These are phyloP conservation scores for Leistus spinibarbis DNA, from an alignment of 2,888 invertebrate genomes.

Conservation along the genomic window DNA sequence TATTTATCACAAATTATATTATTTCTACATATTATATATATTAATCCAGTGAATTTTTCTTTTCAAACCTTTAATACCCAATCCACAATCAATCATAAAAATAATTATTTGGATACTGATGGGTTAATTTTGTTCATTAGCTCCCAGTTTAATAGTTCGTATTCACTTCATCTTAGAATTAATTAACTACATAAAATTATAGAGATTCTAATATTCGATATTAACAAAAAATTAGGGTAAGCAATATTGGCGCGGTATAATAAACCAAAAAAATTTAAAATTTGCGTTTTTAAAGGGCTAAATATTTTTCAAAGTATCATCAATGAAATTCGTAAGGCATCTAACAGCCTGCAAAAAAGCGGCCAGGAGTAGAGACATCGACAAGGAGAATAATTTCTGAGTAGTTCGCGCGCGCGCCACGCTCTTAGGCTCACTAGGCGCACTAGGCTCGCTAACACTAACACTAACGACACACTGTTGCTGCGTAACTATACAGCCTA, in stretches of 20 bases:
- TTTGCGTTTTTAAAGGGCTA: slow-evolving; percentile 39
- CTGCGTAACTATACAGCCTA: neutral
- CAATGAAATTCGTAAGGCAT: slow-evolving; percentile 66
- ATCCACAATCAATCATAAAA: too few relatives aligned
- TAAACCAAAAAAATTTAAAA: neutral
- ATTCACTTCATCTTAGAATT: too few relatives aligned
- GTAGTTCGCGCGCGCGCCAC: neutral
- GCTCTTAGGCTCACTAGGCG: slow-evolving; percentile 19
- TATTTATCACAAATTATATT: too few relatives aligned
- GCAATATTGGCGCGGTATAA: neutral
- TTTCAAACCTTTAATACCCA: too few relatives aligned
- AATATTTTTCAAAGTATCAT: slow-evolving; percentile 58
- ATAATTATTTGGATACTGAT: too few relatives aligned
- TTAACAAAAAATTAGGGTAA: neutral
- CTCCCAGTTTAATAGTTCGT: too few relatives aligned
- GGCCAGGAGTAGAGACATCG: slow-evolving; percentile 65
- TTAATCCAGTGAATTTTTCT: too few relatives aligned
- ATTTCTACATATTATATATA: too few relatives aligned
- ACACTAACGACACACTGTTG: neutral
- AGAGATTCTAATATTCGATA: too few relatives aligned
- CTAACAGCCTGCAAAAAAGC: slow-evolving; percentile 67
- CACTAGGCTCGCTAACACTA: slow-evolving; percentile 5
- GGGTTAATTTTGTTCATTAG: too few relatives aligned
- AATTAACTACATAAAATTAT: too few relatives aligned
- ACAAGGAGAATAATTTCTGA: slow-evolving; percentile 62